These are phyloP conservation scores for Scatophagus argus DNA, from an alignment of 2,113 vertebrate species.

Conservation along the genomic window DNA sequence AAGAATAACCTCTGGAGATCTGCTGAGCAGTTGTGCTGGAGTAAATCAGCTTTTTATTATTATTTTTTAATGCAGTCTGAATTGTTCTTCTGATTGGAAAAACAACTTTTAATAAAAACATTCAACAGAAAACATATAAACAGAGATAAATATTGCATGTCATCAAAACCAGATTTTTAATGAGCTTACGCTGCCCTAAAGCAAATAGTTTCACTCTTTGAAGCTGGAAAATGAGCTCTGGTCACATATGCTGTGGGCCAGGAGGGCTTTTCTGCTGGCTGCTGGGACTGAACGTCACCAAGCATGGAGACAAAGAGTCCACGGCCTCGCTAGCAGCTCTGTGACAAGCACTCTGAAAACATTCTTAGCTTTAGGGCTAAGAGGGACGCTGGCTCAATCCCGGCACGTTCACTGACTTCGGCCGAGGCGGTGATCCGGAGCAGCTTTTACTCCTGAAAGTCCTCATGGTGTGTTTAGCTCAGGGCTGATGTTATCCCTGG, in stretches of 20 bases:
- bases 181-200: not conserved
- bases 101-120: not conserved
- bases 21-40: conserved; percentile 8
- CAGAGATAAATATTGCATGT: not conserved
- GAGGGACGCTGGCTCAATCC: no score
- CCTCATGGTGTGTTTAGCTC: no score
- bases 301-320: not conserved
- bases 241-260: not conserved
- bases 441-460: no score
- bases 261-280: not conserved
- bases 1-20: conserved; percentile 15
- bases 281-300: not conserved
- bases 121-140: not conserved
- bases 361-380: no score
- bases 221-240: conserved; percentile 1
- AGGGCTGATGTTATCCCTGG: no score
- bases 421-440: no score
- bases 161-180: conserved; percentile 24
- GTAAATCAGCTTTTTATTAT: not conserved
- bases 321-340: not conserved
- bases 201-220: not conserved
- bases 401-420: no score
- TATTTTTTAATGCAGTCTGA: no score
- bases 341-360: no score
- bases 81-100: not conserved